A percentile compares a stretch with the other conserved stretches of the same genome.
These are phyloP conservation scores for Clarias gariepinus DNA, from an alignment of 2,113 vertebrate genomes.

Conservation along the genomic window DNA sequence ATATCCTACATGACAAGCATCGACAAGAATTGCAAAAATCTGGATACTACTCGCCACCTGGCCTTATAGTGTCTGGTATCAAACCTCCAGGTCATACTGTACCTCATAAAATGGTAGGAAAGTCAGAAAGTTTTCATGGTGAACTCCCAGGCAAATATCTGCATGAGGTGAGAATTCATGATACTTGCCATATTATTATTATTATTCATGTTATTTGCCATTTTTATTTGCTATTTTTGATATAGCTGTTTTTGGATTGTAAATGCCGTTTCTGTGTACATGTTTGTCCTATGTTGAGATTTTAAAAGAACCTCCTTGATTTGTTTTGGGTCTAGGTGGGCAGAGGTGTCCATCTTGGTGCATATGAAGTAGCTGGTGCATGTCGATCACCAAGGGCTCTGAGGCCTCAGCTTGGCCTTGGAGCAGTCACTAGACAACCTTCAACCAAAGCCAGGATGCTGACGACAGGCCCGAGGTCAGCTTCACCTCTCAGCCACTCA, in stretches of 20 bases:
- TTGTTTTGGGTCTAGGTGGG: slow-evolving; percentile 35
- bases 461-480: slow-evolving; percentile 80
- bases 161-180: slow-evolving; percentile 63
- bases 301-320: neutral
- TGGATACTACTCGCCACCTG: slow-evolving; percentile 75
- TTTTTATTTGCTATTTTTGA: neutral
- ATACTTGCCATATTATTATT: neutral
- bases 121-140: slow-evolving; percentile 78
- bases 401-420: slow-evolving; percentile 89
- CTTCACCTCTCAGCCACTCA: slow-evolving; percentile 72
- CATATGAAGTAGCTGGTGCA: slow-evolving; percentile 68
- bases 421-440: slow-evolving; percentile 83
- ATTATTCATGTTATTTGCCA: neutral
- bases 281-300: neutral
- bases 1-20: slow-evolving; percentile 80
- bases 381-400: slow-evolving; percentile 85
- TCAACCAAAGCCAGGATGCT: slow-evolving; percentile 82
- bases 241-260: neutral
- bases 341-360: slow-evolving; percentile 44
- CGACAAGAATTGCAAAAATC: slow-evolving; percentile 86
- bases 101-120: slow-evolving; percentile 74
- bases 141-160: slow-evolving; percentile 72
- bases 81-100: slow-evolving; percentile 74
- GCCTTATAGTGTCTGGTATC: slow-evolving; percentile 75
- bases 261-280: neutral